These are phyloP conservation scores for Phrynocephalus forsythii DNA, from an alignment of 2,797 vertebrate species.

Conservation along the genomic window DNA sequence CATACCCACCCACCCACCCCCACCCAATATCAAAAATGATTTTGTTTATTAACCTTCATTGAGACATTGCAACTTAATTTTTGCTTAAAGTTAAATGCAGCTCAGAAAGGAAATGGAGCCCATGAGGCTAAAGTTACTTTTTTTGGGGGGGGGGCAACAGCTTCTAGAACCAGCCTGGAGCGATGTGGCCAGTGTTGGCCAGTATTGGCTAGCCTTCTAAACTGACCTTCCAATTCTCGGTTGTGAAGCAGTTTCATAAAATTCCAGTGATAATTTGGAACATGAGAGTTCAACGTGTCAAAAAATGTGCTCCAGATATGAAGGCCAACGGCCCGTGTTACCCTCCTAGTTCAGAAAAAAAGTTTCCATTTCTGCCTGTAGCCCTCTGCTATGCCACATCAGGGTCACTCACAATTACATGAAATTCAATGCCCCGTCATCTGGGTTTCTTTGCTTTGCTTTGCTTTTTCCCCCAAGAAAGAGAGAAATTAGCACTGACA, in stretches of 20 bases:
- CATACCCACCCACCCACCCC: no score
- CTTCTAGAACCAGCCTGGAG: no score
- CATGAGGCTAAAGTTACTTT: no score
- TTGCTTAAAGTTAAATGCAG: no score
- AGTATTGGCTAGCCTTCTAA: no score
- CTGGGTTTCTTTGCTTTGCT: constrained; percentile 33
- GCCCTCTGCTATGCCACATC: constrained; percentile 28
- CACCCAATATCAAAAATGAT: no score
- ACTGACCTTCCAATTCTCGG: not conserved
- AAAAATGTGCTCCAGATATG: not conserved
- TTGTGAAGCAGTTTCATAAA: not conserved
- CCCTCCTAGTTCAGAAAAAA: constrained; percentile 18
- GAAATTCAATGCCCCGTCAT: constrained; percentile 60
- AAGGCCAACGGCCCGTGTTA: not conserved
- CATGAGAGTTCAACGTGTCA: not conserved
- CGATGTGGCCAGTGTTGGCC: no score
- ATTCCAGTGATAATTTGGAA: not conserved
- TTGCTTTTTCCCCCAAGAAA: not conserved
- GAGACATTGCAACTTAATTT: no score
- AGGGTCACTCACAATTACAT: constrained; percentile 51
- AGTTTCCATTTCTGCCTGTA: constrained; percentile 43
- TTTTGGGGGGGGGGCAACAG: no score
- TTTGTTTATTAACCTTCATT: no score
- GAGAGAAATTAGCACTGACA: constrained; percentile 60
- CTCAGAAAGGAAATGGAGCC: no score